Evolutionary conservation across 2,797 vertebrate species (phyloP), one percentile per base, ranked within the genome.

Genomic region (Rhodeus uyekii): DNA sequence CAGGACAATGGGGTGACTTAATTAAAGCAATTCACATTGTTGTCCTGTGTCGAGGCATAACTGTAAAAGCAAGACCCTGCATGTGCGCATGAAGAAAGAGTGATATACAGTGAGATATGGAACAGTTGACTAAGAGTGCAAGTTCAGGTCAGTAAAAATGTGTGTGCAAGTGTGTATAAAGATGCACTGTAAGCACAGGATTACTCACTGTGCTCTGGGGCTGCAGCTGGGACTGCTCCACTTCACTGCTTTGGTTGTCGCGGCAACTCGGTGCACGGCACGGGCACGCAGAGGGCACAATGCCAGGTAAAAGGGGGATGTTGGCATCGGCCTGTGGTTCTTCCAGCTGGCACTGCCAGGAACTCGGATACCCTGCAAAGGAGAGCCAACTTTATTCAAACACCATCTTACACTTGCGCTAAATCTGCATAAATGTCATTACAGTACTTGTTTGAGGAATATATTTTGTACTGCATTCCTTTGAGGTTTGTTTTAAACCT

Each of bases 191-290:
- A 50, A 65, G 58, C 55, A 44, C 55, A 53, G 69, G 27, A 84
- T 87, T 80, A 86, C 74, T 83, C 83, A 81, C 76, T 86, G 81
- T 67, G 60, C 82, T 85, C 68, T 48, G 38, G n/a, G 71, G 58
- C 58, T 76, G 84, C 81, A 81, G 83, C 82, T 80, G 83, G 75
- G 80, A 55, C 76, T 48, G 48, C 32, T 73, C 58, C 68, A 76
- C 79, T 73, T 63, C 80, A 71, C 71, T 77, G 81, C 76, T 81
- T 46, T 63, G 42, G 76, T 84, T 83, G 83, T 82, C 82, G 69
- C 58, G 44, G 53, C 29, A 77, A 84, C 83, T 82, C 48, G 22
- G 65, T 84, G 83, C 83, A 81, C 80, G 48, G 79, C 65, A 60
- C 76, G 80, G 73, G 65, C 78, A 79, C 65, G 60, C 83, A 75